Evolutionary conservation across 2,797 vertebrate genomes (phyloP).

Genomic region (Myioborus miniatus): DNA sequence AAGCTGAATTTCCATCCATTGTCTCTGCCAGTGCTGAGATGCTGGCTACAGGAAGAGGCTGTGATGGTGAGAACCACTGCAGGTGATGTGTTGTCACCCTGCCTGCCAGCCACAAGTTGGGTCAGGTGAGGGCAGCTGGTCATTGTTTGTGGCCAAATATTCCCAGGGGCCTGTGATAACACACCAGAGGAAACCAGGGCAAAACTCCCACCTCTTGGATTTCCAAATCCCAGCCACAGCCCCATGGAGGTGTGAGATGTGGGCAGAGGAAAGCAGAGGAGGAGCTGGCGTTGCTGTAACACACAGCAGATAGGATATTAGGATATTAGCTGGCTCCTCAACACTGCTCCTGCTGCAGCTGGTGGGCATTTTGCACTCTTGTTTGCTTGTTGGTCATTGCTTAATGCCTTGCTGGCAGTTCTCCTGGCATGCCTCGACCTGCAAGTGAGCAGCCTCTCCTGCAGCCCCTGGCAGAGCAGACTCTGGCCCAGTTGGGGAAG

Average conservation of each 20-base stretch:
- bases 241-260: neutral
- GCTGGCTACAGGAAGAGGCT: neutral
- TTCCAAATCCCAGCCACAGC: neutral
- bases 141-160: neutral
- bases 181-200: neutral
- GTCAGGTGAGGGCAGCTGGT: neutral
- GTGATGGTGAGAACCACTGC: neutral
- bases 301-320: accelerated
- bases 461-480: neutral
- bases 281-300: neutral
- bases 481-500: neutral
- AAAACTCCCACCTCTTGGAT: neutral
- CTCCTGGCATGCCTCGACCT: neutral
- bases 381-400: neutral
- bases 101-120: accelerated
- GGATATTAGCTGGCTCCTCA: neutral
- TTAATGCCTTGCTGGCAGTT: neutral
- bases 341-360: neutral
- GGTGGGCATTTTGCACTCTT: neutral
- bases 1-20: neutral
- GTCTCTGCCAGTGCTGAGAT: neutral
- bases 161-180: neutral
- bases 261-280: neutral
- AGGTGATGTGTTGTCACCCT: accelerated
- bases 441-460: neutral